Percentiles rank a stretch among this genome's conserved stretches.
These are phyloP conservation scores for Nephrotoma flavescens DNA, from an alignment of 2,888 invertebrate genomes.

Conservation along the genomic window DNA sequence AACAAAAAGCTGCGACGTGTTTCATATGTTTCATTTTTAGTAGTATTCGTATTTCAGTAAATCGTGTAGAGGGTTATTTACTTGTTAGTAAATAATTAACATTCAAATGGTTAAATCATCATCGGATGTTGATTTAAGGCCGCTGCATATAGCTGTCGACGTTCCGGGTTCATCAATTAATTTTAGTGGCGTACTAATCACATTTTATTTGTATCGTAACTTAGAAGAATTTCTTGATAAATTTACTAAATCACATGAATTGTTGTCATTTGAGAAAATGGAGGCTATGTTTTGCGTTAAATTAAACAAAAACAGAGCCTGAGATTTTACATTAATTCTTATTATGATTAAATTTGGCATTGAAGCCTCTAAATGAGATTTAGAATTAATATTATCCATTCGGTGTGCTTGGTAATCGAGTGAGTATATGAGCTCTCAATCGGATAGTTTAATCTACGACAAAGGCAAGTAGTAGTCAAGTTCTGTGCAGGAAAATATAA, in stretches of 20 bases:
- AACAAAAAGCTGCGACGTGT: too few relatives aligned
- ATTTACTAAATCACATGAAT: background rate
- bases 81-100: constrained; percentile 41
- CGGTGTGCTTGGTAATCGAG: too few relatives aligned
- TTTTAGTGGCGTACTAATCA: constrained; percentile 4
- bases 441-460: too few relatives aligned
- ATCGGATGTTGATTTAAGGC: constrained; percentile 22
- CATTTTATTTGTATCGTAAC: background rate
- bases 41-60: too few relatives aligned
- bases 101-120: constrained; percentile 44
- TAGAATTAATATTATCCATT: too few relatives aligned
- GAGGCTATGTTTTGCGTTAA: constrained; percentile 3
- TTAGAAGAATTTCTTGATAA: background rate
- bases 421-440: too few relatives aligned
- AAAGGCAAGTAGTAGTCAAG: too few relatives aligned
- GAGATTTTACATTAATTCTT: background rate
- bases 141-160: constrained; percentile 31
- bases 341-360: background rate
- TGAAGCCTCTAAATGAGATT: too few relatives aligned
- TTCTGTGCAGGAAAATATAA: too few relatives aligned
- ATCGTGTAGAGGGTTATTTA: too few relatives aligned
- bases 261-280: background rate
- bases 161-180: constrained; percentile 29
- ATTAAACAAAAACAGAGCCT: background rate
- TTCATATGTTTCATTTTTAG: too few relatives aligned